A percentile compares a stretch with the other conserved stretches of the same genome.
These are phyloP conservation scores for Gibbula magus DNA, from an alignment of 2,888 invertebrate genomes.

Conservation along the genomic window DNA sequence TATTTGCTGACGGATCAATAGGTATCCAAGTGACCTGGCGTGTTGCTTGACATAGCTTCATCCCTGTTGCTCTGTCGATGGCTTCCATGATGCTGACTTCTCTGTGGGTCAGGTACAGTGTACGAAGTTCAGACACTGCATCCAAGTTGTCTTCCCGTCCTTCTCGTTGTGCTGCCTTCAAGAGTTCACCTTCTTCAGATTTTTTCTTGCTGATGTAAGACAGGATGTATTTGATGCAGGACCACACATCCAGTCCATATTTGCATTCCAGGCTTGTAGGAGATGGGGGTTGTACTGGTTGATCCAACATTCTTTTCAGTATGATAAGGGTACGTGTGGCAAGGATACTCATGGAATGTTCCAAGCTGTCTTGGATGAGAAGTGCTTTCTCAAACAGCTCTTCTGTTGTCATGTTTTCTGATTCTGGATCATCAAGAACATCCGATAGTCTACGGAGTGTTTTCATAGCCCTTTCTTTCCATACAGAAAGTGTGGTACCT, in stretches of 20 bases:
- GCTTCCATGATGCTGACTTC: too few relatives aligned
- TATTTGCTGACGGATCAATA: conserved; percentile 35
- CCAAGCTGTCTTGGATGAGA: not conserved
- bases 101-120: conserved; percentile 33
- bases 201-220: conserved; percentile 50
- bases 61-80: conserved; percentile 37
- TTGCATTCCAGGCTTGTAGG: too few relatives aligned
- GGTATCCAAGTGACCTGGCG: conserved; percentile 31
- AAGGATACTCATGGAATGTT: not conserved
- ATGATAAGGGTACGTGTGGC: conserved; percentile 25
- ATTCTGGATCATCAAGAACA: too few relatives aligned
- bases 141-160: conserved; percentile 27
- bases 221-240: conserved; percentile 50
- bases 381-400: not conserved
- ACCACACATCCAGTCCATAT: conserved; percentile 35
- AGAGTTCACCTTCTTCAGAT: conserved; percentile 32
- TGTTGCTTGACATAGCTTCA: conserved; percentile 34
- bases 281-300: conserved; percentile 33
- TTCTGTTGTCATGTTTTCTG: not conserved
- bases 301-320: conserved; percentile 27
- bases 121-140: conserved; percentile 30
- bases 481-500: not conserved
- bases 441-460: too few relatives aligned
- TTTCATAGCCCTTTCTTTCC: not conserved
- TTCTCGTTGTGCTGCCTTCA: conserved; percentile 32